Conservation (phyloP, 2,888 invertebrate species). For the Athalia rosae region DNA sequence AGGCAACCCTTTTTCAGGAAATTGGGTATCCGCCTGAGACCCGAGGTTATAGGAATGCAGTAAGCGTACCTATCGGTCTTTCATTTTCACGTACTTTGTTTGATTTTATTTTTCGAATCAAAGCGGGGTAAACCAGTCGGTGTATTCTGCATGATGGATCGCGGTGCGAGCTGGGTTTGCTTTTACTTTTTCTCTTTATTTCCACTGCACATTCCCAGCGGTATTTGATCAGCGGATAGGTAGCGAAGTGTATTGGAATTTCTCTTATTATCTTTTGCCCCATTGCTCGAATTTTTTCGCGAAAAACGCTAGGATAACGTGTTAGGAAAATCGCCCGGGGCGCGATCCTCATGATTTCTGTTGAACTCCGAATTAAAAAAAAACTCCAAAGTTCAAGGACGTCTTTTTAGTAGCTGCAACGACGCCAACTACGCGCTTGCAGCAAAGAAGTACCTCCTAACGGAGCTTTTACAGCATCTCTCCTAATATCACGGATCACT, state of each 20-base stretch:
- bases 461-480: slow-evolving; percentile 13
- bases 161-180: too few species aligned
- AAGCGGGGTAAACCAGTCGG: too few species aligned
- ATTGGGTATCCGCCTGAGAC: not conserved
- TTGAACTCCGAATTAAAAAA: not conserved
- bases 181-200: too few species aligned
- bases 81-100: not conserved
- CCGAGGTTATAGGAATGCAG: too few species aligned
- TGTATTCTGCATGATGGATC: too few species aligned
- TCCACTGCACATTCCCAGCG: too few species aligned
- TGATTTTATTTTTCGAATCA: not conserved
- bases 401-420: not conserved
- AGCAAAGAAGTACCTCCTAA: too few species aligned
- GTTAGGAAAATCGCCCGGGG: not conserved
- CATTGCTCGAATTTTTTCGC: too few species aligned
- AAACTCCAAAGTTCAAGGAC: not conserved
- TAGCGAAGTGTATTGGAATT: too few species aligned
- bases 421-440: not conserved
- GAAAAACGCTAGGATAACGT: not conserved
- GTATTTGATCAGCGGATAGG: too few species aligned
- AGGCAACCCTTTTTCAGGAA: slow-evolving; percentile 14
- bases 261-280: too few species aligned
- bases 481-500: slow-evolving; percentile 27
- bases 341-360: not conserved
- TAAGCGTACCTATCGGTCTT: not conserved